Evolutionary conservation across 2,797 vertebrate species (phyloP).

Genomic region (Limnodromus scolopaceus): DNA sequence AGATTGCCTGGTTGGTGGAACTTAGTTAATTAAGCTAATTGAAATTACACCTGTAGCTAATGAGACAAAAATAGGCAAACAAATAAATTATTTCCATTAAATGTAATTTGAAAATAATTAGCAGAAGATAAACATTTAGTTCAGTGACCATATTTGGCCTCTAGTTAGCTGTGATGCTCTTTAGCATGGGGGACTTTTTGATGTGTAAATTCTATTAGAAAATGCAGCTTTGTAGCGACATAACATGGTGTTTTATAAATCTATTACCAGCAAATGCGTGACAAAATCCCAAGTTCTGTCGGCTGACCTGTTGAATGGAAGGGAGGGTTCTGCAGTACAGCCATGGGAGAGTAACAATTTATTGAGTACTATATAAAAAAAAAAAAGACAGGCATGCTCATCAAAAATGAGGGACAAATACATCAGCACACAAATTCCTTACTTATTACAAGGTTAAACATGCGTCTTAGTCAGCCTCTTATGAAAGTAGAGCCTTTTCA

Average conservation of each 20-base stretch:
- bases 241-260: neutral
- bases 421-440: neutral
- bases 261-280: neutral
- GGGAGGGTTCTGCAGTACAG: neutral
- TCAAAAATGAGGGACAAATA: neutral
- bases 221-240: neutral
- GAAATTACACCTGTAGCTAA: conserved; percentile 54
- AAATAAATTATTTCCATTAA: conserved; percentile 54
- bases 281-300: neutral
- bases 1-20: conserved; percentile 21
- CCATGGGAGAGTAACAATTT: neutral
- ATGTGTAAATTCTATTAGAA: neutral
- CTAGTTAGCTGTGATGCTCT: neutral
- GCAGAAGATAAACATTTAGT: conserved; percentile 26
- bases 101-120: conserved; percentile 63
- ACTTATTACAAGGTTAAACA: neutral
- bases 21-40: conserved; percentile 39
- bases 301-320: neutral
- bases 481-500: neutral
- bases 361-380: neutral
- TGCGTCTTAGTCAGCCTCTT: neutral
- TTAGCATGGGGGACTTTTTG: neutral
- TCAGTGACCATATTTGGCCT: conserved; percentile 26
- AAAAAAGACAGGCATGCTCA: neutral
- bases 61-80: conserved; percentile 54